Base-by-base conservation (phyloP, 1,140 invertebrate species). In the Hylaeus anthracinus region DNA sequence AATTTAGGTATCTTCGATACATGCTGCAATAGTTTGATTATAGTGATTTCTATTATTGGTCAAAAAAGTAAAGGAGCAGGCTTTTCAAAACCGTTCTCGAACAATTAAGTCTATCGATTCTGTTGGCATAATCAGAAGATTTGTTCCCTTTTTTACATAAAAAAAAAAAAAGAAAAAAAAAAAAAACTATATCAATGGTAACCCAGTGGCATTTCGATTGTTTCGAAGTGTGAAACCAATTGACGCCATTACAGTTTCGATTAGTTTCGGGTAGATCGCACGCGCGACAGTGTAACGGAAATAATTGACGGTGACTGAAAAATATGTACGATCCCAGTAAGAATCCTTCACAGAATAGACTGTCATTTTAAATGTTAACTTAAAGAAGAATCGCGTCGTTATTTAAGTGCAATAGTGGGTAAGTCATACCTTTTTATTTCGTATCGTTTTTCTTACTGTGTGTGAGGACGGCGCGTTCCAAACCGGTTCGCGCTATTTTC, bases 351-450 rank as follows among this genome's bases (percentile, higher is more conserved):
- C 61, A 64, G 61, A 41, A 80, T 77, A 86, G 85, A 86, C 84
- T 86, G 81, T 75, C 82, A 43, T 79, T 58, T 71, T 72, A 73
- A 83, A 39, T 72, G 61, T 79, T 85, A 86, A 85, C 58, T 79
- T 79, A 74, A 76, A 61, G 12, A 72, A 10, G 53, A 73, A 70
- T 10, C 37, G 48, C 61, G n/a, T 39, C 64, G 41, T 84, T 86
- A 83, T 87, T 87, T 86, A 86, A 83, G 39, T 67, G n/a, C 15
- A 55, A 1, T 56, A 51, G 75, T 43, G 45, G 3, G 60, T 85
- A 83, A 74, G 76, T 60, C 8, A 14, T 73, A 69, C 65, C n/a
- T 79, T 74, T 39, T 78, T 53, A 43, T 80, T 39, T 66, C 39
- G 14, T 58, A 39, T 61, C 12, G 37, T 67, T 60, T 67, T 2